Percentiles rank a stretch among this genome's conserved stretches.
Conservation (phyloP, 2,113 vertebrate genomes). For the Cygnus buccinator region DNA sequence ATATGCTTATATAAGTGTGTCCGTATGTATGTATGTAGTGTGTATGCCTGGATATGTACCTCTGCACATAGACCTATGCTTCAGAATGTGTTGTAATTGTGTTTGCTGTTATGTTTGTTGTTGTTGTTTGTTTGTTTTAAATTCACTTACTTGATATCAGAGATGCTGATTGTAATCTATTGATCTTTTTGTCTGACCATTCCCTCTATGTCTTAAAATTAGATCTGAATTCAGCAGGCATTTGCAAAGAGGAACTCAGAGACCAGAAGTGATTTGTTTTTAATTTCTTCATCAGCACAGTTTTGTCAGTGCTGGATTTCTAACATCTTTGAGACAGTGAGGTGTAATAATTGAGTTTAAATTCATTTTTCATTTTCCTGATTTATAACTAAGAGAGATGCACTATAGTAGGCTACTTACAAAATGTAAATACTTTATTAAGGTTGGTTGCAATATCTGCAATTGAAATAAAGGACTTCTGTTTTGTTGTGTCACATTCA, state of each 20-base stretch:
- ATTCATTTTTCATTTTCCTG: not conserved
- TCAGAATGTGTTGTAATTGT: not conserved
- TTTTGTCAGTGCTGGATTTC: not conserved
- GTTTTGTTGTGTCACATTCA: not conserved
- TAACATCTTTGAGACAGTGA: not conserved
- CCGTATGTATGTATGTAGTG: not conserved
- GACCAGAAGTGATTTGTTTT: not conserved
- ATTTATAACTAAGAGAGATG: not conserved
- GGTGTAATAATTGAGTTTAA: not conserved
- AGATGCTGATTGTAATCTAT: not conserved
- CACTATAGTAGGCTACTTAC: accelerated
- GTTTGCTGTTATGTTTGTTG: not conserved
- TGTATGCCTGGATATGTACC: not conserved
- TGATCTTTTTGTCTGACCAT: not conserved
- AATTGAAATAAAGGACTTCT: not conserved
- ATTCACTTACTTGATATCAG: not conserved
- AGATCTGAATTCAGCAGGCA: not conserved
- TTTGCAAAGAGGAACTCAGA: not conserved
- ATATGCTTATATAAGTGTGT: accelerated
- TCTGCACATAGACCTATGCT: not conserved
- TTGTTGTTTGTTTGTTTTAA: not conserved
- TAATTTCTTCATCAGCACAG: not conserved
- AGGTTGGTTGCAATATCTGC: not conserved
- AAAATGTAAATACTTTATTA: not conserved
- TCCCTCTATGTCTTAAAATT: not conserved